Base-by-base conservation (phyloP, 2,888 invertebrate genomes). In the Euproctis similis region DNA sequence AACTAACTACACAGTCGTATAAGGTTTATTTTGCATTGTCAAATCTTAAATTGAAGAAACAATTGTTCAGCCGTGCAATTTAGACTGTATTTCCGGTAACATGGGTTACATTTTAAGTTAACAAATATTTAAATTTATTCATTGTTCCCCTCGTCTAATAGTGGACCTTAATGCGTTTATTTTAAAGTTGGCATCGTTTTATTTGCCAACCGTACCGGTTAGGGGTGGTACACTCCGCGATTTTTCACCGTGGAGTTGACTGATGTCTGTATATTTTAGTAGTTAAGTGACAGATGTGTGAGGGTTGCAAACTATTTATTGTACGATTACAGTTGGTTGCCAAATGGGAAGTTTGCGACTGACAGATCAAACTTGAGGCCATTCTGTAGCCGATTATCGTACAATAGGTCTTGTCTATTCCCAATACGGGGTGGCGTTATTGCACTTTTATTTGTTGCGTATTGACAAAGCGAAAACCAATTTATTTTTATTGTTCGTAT, bases 71-170 rank as follows among this genome's bases (percentile, higher is more conserved):
- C 62, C 69, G 69, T 71, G 78, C 84, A 84, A 82, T 82, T 82
- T 81, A 68, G 76, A 80, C 82, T 81, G 80, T 82, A 82, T 82
- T 72, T 84, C 82, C 82, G 78, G 72, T 64, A 64, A 81, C 84
- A 84, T 78, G 82, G 70, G 84, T 82, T 75, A 82, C 84, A 84
- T 84, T 84, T 84, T 80, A 81, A 82, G 69, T 82, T 81, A 75
- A 81, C 84, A 81, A 81, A 82, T 75, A 80, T 80, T 84, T 81
- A 77, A 82, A 82, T 80, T 80, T 80, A 81, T 78, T 74, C 80
- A 59, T 51, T 40, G 48, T 31, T 28, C 29, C 25, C 24, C 24
- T 42, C 62, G 60, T 56, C 58, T 51, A 40, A 68, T 63, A 64
- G 54, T 63, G 38, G 36, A 67, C 77, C 56, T 44, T 74, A 64